Base-by-base conservation (phyloP, 2,113 vertebrate genomes). In the Pipa parva region DNA sequence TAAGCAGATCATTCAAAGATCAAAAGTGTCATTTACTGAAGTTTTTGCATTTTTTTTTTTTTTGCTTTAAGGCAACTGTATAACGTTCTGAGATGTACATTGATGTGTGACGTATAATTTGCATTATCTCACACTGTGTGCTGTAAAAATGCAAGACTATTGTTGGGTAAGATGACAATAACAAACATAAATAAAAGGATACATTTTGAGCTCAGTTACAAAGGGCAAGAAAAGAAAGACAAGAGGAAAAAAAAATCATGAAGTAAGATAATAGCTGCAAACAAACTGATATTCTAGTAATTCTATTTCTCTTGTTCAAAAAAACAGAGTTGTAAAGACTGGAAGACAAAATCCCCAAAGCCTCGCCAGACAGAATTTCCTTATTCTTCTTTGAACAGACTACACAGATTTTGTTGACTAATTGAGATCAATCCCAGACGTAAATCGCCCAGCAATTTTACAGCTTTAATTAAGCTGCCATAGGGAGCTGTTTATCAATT, bases 361-460 rank as follows among this genome's bases (percentile, higher is more conserved):
- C 79, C 84, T 87, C 58, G 0, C 80, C 78, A 77, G 80, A 79
- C 85, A 87, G 83, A 85, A 90, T 85, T 90, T 87, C 80, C 74
- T 84, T 78, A 75, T 78, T 79, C 75, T 83, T 78, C 84, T 89
- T 90, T 89, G 84, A 89, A 89, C 81, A 89, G 81, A 77, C 86
- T 87, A 84, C 77, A 81, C 83, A 87, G 85, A 88, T 88, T 89
- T 89, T 88, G 84, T 87, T 90, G 86, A 90, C 88, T 92, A 91
- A 91, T 90, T 92, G 89, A 89, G 85, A 91, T 92, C 88, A 92
- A 91, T 91, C 87, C 87, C 84, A 88, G 87, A 78, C 83, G 89
- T 88, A 90, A 90, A 90, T 88, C 81, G 78, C 81, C 81, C 74
- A 73, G 77, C 81, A 86, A 83, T 88, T 79, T 77, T 86, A 81